Percentiles rank a stretch among this genome's conserved stretches.
Conservation (phyloP, 2,797 vertebrate genomes). For the Alosa sapidissima region DNA sequence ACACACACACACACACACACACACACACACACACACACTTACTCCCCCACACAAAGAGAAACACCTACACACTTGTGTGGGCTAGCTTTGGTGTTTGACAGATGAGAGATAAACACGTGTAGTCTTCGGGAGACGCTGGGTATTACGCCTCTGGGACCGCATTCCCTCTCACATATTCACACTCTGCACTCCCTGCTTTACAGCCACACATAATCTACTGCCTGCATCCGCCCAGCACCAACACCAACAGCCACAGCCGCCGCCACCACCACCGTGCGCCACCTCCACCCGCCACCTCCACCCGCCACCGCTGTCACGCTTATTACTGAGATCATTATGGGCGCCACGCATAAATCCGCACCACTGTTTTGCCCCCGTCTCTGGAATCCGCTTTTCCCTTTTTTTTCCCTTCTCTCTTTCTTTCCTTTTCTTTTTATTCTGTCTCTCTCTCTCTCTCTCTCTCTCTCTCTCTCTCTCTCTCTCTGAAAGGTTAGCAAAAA, state of each 20-base stretch:
- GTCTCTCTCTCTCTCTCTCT: slow-evolving; percentile 48
- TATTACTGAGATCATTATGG: slow-evolving; percentile 79
- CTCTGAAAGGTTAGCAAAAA: slow-evolving; percentile 61
- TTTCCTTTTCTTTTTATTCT: neutral
- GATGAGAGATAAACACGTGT: slow-evolving; percentile 76
- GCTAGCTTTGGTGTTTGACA: slow-evolving; percentile 72
- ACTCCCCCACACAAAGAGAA: slow-evolving; percentile 35
- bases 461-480: slow-evolving; percentile 35
- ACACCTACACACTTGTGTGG: slow-evolving; percentile 51
- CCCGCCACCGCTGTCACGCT: slow-evolving; percentile 72
- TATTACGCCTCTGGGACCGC: slow-evolving; percentile 80
- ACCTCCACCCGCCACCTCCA: slow-evolving; percentile 73
- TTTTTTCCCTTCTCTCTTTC: slow-evolving; percentile 23
- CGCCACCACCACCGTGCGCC: slow-evolving; percentile 52
- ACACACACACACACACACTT: neutral
- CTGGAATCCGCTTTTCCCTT: neutral
- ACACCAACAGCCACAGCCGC: neutral
- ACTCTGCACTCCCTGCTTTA: slow-evolving; percentile 51
- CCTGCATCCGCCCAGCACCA: slow-evolving; percentile 55
- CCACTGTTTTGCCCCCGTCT: slow-evolving; percentile 34
- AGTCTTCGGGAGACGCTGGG: slow-evolving; percentile 64
- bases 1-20: too few relatives aligned
- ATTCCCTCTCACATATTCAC: slow-evolving; percentile 49
- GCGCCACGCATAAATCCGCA: slow-evolving; percentile 65
- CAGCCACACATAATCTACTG: slow-evolving; percentile 76